A percentile compares a stretch with the other conserved stretches of the same genome.
phyloP scores from a whole-genome alignment of 2,113 vertebrate genomes.

The Meriones unguiculatus region DNA sequence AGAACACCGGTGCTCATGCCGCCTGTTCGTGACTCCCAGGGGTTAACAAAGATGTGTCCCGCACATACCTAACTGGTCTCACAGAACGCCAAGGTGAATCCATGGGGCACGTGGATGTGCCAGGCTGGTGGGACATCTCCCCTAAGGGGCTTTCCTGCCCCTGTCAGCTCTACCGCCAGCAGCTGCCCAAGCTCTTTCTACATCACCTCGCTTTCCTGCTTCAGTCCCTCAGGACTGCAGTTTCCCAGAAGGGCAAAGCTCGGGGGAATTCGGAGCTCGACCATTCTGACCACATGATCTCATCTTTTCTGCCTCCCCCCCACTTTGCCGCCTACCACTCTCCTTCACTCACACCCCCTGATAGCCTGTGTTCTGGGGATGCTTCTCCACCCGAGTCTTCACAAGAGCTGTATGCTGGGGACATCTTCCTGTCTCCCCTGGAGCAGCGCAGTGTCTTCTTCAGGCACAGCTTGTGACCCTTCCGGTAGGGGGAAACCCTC shows the following conservation, averaged over 20 bases:
- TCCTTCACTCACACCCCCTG: not conserved
- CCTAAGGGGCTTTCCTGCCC: not conserved
- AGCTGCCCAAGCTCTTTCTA: not conserved
- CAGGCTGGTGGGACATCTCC: not conserved
- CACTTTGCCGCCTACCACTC: not conserved
- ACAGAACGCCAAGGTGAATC: not conserved
- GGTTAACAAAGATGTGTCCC: not conserved
- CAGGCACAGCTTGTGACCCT: not conserved
- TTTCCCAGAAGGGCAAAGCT: not conserved
- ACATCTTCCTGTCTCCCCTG: not conserved
- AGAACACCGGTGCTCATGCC: not conserved
- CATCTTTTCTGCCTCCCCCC: not conserved
- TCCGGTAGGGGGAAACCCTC: not conserved
- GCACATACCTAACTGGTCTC: not conserved
- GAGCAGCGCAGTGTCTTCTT: not conserved
- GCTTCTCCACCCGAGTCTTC: not conserved
- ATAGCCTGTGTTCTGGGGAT: not conserved
- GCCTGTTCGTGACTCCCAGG: not conserved
- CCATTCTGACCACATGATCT: not conserved
- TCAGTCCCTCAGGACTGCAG: not conserved
- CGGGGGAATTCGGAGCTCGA: not conserved
- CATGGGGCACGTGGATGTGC: accelerated
- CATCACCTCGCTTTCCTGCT: not conserved
- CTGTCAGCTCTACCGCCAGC: not conserved
- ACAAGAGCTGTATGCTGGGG: not conserved